Percentiles rank a stretch among this genome's conserved stretches.
Evolutionary conservation across 2,113 vertebrate genomes (phyloP).

Genomic region (Otolemur garnettii): DNA sequence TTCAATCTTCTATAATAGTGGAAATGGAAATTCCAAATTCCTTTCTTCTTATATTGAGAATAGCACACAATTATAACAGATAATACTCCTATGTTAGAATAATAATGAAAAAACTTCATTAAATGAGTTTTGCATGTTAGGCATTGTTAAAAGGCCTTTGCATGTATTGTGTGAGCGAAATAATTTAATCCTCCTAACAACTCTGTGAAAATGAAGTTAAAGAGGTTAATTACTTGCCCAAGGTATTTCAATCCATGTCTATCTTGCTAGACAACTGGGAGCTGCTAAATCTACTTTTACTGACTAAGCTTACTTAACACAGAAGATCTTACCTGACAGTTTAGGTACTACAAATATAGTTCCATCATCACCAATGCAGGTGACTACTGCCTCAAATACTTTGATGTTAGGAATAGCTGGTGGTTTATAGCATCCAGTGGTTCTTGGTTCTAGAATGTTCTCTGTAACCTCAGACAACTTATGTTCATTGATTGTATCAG

Average conservation of each 20-base stretch:
- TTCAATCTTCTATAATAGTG: not conserved
- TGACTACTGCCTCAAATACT: constrained; percentile 87
- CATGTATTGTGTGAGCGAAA: not conserved
- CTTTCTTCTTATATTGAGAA: constrained; percentile 17
- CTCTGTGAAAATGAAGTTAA: constrained; percentile 24
- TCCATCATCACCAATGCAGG: constrained; percentile 91
- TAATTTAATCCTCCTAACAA: not conserved
- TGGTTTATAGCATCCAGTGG: constrained; percentile 86
- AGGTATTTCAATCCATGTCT: not conserved
- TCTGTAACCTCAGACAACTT: not conserved
- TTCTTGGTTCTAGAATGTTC: constrained; percentile 53
- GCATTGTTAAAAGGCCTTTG: constrained; percentile 42
- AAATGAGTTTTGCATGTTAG: not conserved
- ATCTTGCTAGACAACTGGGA: not conserved
- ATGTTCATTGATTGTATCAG: constrained; percentile 43
- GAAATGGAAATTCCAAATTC: constrained; percentile 17
- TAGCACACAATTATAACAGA: not conserved
- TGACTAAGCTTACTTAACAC: not conserved
- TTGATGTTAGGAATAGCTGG: constrained; percentile 89
- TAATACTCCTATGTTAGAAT: not conserved
- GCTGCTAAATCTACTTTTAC: not conserved
- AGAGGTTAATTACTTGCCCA: constrained; percentile 28
- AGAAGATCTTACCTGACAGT: constrained; percentile 85
- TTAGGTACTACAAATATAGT: constrained; percentile 91
- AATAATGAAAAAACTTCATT: not conserved